Conservation (phyloP, 2,113 vertebrate genomes). For the Rhinolophus sinicus region DNA sequence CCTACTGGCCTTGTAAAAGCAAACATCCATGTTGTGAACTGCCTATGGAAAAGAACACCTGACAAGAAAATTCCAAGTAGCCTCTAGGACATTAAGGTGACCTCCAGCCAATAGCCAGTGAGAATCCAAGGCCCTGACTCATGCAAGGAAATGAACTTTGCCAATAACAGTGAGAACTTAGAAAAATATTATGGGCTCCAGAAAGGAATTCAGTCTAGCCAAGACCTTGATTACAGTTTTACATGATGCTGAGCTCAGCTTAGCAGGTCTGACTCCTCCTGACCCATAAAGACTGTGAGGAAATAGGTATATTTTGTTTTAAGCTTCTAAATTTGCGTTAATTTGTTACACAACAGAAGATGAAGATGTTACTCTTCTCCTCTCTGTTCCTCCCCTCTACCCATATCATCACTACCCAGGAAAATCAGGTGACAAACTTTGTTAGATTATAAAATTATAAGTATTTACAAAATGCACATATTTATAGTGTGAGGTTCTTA, state of each 20-base stretch:
- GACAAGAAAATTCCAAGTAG: neutral
- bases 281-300: neutral
- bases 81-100: neutral
- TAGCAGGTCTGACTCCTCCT: neutral
- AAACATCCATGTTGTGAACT: neutral
- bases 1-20: neutral
- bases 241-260: neutral
- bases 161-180: neutral
- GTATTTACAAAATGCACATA: neutral
- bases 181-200: neutral
- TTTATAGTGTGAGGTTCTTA: neutral
- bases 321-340: neutral
- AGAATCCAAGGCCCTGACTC: neutral
- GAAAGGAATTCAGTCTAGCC: neutral
- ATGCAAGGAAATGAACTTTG: neutral
- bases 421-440: neutral
- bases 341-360: neutral
- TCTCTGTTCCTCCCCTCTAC: neutral
- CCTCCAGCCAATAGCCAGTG: neutral
- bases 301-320: neutral
- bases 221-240: neutral
- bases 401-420: neutral
- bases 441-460: conserved; percentile 22
- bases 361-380: neutral
- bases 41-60: neutral